Base-by-base conservation (phyloP, 2,113 vertebrate species). In the Chaetops frenatus region DNA sequence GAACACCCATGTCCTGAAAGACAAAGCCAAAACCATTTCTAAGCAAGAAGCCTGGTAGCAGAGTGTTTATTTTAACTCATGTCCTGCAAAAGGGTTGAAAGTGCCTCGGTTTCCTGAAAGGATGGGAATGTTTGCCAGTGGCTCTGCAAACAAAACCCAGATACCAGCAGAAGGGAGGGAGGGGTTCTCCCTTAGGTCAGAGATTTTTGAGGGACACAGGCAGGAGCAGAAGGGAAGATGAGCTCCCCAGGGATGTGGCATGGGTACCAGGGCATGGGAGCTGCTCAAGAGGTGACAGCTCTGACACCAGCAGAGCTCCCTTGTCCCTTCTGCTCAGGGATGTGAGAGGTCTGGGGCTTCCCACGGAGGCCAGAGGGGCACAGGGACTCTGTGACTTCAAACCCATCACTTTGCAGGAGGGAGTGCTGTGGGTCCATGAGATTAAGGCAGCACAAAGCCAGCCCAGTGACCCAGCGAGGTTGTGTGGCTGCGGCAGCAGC, bases 401-500 rank as follows among this genome's bases (percentile, higher is more conserved):
- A 54, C 6, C 19, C 38, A 66, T 57, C 2, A 3, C 22, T 21
- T n/a, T 54, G 69, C 31, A 3, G 4, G 38, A 8, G 27, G 12
- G 4, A 62, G 2, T 2, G 2, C 36, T 73, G 72, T 0, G 2
- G 23, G 8, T 28, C 19, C 31, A 4, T 0, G 4, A 12, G 1
- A 4, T 31, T 25, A 40, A 38, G 12, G 45, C 14, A 38, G 64
- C 9, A 4, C 19, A 54, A 44, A 70, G 36, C 13, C 42, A 40
- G 25, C 15, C 10, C 6, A 2, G 35, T 47, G 64, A 22, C 50
- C 58, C 1, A 0, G 66, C 3, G 15, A 36, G 57, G 28, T 25
- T 67, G 64, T 0, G 0, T n/a, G 61, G 50, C 62, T 80, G 29
- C 42, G 77, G 60, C 64, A 65, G 33, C 47, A 70, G 31, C 51